Base-by-base conservation (phyloP, 2,113 vertebrate species). In the Cairina moschata region DNA sequence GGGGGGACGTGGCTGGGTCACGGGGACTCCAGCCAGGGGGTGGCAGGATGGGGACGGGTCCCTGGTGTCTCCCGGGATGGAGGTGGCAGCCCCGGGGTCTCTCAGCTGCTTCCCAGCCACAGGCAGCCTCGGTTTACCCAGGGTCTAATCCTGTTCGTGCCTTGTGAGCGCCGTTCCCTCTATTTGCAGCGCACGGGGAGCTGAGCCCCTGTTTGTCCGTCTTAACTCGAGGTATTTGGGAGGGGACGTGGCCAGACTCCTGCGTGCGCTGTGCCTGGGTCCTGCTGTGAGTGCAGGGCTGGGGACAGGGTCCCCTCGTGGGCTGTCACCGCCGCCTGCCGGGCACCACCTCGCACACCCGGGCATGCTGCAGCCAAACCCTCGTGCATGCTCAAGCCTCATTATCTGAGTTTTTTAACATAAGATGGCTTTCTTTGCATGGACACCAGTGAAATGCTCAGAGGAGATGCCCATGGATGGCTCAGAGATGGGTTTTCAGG, bases 331-430 rank as follows among this genome's bases (percentile, higher is more conserved):
- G 91, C 76, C 23, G 68, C 72, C 63, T 79, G 59, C 78, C 11
- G 34, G 55, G 50, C 52, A 25, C 5, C 3, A 2, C 48, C n/a
- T 76, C 3, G 3, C 42, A 22, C 0, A 3, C 22, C 25, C 1
- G 0, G 6, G 20, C 52, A 22, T 0, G 1, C 38, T n/a, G 67
- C 16, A 23, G 28, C 58, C 12, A 56, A 56, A 31, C 14, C 54
- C 29, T 17, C 9, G 9, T 16, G 54, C 15, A 3, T 17, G 54
- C 54, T 38, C 55, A 68, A 56, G 59, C 13, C 56, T 28, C 7
- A 21, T 13, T 14, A 29, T 38, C 7, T 17, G 34, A 88, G 55
- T 9, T 28, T 6, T 62, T 90, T 83, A 42, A 86, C 55, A 44
- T 50, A 12, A 3, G n/a, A 71, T 75, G 85, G 31, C 34, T 93